phyloP scores from a whole-genome alignment of 2,113 vertebrate genomes.

The Tenebrosternarchus preto region DNA sequence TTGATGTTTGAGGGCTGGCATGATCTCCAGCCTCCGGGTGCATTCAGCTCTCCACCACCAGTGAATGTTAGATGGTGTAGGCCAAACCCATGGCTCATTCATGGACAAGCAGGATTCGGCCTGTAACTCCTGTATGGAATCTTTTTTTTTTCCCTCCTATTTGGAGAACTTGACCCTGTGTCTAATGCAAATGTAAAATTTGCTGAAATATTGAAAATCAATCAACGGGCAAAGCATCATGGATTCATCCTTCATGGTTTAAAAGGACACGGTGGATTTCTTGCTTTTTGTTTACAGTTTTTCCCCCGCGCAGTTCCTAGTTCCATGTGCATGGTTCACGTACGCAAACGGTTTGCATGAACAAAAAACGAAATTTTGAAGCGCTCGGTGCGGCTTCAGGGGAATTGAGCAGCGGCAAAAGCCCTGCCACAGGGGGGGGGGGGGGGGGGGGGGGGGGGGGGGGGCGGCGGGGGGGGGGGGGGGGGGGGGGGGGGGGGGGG shows the following conservation, averaged over 20 bases:
- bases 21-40: background rate
- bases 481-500: too few species aligned
- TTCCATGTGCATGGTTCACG: too few species aligned
- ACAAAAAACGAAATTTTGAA: background rate
- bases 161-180: background rate
- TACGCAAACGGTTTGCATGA: background rate
- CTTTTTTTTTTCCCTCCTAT: background rate
- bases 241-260: background rate
- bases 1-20: background rate
- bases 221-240: background rate
- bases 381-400: slow-evolving; percentile 1
- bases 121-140: background rate
- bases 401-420: slow-evolving; percentile 1
- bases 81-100: background rate
- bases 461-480: too few species aligned
- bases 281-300: background rate
- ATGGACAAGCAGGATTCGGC: background rate
- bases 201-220: background rate
- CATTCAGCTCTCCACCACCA: background rate
- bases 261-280: background rate
- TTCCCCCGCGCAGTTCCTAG: too few species aligned
- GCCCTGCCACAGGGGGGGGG: too few species aligned
- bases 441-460: too few species aligned
- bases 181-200: background rate
- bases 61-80: background rate